Evolutionary conservation across 2,797 vertebrate species (phyloP).

Genomic region (Muscicapa striata): DNA sequence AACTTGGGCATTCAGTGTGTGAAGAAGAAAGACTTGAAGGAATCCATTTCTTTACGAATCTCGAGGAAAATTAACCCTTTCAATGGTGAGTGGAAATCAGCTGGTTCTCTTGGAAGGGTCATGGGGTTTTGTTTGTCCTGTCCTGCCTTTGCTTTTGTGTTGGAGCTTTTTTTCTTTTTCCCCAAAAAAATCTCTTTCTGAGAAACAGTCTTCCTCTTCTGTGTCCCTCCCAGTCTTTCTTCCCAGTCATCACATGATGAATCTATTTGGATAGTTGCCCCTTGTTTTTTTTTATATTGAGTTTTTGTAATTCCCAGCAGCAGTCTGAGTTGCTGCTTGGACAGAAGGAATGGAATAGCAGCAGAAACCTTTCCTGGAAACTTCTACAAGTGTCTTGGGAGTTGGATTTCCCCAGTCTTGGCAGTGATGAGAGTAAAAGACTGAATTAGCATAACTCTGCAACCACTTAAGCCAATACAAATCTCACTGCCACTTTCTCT

Average conservation of each 20-base stretch:
- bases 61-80: constrained; percentile 92
- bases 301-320: neutral
- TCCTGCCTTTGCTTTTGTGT: neutral
- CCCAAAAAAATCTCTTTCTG: neutral
- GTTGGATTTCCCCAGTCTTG: neutral
- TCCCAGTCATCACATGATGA: neutral
- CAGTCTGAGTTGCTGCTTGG: neutral
- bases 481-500: neutral
- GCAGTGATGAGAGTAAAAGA: neutral
- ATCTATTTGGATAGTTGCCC: neutral
- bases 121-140: neutral
- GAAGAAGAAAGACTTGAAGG: constrained; percentile 93
- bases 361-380: neutral
- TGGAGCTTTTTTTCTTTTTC: neutral
- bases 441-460: neutral
- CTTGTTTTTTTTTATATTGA: neutral
- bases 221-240: neutral
- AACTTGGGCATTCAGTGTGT: constrained; percentile 98
- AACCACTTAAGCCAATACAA: neutral
- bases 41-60: constrained; percentile 90
- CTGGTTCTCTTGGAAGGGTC: neutral
- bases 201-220: neutral
- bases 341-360: neutral
- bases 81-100: constrained; percentile 82
- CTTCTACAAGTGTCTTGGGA: neutral